phyloP scores from a whole-genome alignment of 2,888 invertebrate species.

The Lithophane leautieri region DNA sequence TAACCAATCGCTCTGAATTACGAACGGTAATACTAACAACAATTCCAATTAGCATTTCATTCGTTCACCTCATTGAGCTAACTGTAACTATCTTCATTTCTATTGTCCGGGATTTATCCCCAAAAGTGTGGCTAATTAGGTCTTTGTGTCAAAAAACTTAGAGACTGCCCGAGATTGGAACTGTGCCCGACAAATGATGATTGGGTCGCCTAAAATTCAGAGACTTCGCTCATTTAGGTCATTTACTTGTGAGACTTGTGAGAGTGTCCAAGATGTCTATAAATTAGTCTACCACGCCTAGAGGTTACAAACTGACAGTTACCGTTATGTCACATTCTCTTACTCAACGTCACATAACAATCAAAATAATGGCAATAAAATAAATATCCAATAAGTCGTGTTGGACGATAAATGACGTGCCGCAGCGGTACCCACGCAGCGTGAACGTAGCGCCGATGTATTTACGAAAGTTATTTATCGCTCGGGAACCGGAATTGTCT shows the following conservation, averaged over 20 bases:
- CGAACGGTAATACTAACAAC: conserved; percentile 39
- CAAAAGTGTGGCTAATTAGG: conserved; percentile 29
- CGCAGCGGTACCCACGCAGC: conserved; percentile 39
- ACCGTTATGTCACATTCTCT: conserved; percentile 44
- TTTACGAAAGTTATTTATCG: conserved; percentile 66
- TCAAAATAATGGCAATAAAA: conserved; percentile 61
- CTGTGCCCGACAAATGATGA: conserved; percentile 50
- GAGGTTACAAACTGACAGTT: conserved; percentile 16
- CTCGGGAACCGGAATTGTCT: conserved; percentile 63
- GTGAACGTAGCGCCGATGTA: conserved; percentile 55
- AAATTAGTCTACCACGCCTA: conserved; percentile 3
- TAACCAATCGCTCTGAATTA: conserved; percentile 52
- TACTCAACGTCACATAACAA: conserved; percentile 55
- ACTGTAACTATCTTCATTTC: conserved; percentile 19
- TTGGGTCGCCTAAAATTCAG: conserved; percentile 33
- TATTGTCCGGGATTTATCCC: conserved; percentile 17
- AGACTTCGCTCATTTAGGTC: background rate
- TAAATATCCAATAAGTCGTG: conserved; percentile 48
- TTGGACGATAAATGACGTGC: conserved; percentile 38
- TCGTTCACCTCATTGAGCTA: conserved; percentile 23
- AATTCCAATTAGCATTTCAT: conserved; percentile 42
- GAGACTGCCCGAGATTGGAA: conserved; percentile 24
- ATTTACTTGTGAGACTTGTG: background rate
- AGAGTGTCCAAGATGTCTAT: background rate
- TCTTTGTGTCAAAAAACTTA: conserved; percentile 33